phyloP scores from a whole-genome alignment of 2,797 vertebrate species.

The Oreochromis grahami region DNA sequence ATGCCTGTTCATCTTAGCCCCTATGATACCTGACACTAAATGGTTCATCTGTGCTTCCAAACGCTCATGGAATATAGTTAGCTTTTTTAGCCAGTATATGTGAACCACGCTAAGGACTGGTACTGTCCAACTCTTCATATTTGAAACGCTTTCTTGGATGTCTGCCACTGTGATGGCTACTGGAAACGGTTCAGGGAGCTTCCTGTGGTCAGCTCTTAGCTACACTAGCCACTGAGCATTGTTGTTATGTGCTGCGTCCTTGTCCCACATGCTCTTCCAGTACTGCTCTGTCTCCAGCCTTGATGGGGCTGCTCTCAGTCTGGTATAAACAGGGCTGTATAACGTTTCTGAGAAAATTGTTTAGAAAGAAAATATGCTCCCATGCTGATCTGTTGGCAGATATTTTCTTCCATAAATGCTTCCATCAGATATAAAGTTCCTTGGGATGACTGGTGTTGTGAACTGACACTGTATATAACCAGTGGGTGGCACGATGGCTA shows the following conservation, averaged over 20 bases:
- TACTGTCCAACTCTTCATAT: not conserved
- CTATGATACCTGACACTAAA: not conserved
- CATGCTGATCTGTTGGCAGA: not conserved
- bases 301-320: not conserved
- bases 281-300: not conserved
- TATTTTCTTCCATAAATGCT: not conserved
- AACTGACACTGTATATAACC: not conserved
- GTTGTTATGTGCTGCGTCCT: not conserved
- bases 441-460: not conserved
- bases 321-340: not conserved
- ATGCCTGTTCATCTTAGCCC: not conserved
- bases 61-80: not conserved
- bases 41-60: not conserved
- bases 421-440: not conserved
- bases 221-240: not conserved
- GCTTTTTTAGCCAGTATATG: not conserved
- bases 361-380: not conserved
- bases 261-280: not conserved
- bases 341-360: not conserved
- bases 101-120: not conserved
- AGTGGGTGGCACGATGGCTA: not conserved
- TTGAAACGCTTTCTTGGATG: not conserved
- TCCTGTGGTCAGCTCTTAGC: not conserved
- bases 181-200: not conserved
- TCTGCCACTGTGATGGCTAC: not conserved